Evolutionary conservation across 2,888 invertebrate species (phyloP), one percentile per base, ranked within the genome.

Genomic region (Drosophila helvetica): DNA sequence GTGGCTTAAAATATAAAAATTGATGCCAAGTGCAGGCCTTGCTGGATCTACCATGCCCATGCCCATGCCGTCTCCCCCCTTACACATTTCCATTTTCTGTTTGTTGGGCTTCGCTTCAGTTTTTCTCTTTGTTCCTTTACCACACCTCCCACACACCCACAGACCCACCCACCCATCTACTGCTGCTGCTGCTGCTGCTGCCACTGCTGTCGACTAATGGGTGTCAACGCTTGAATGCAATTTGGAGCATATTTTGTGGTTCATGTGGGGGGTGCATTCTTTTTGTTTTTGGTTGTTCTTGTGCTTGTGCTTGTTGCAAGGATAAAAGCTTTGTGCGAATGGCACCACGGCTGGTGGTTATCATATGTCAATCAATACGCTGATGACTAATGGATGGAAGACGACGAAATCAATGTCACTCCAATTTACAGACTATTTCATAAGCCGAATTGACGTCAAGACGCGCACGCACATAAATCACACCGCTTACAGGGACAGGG

Each of bases 1-100:
- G 86, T 76, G 80, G 83, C 80, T 83, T 83, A 68, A 83, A 83
- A 88, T 88, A 78, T 87, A 88, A 86, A 83, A 88, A 83, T 83
- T 88, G 76, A 86, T 88, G 83, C 83, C 83, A 88, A 88, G 80
- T 78, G 80, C 80, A 71, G 86, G 66, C 69, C 78, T 71, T 75
- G 79, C 70, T 54, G 38, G 2, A 38, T 15, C 38, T 15, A 2
- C 38, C 12, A 15, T 2, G 5, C 10, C 12, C 30, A 27, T 27
- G 1, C 27, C 30, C 30, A 30, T 30, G 33, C 12, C 15, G 2
- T 15, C 15, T 1, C 7, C 6, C 6, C 15, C 12, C 38, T 2
- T 6, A 2, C 6, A 53, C 75, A 53, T 75, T 69, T 75, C 70
- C 75, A 69, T 67, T 59, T 67, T 66, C 50, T 67, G 74, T 74